These are phyloP conservation scores for Protobothrops mucrosquamatus DNA, from an alignment of 2,113 vertebrate genomes.

Conservation along the genomic window DNA sequence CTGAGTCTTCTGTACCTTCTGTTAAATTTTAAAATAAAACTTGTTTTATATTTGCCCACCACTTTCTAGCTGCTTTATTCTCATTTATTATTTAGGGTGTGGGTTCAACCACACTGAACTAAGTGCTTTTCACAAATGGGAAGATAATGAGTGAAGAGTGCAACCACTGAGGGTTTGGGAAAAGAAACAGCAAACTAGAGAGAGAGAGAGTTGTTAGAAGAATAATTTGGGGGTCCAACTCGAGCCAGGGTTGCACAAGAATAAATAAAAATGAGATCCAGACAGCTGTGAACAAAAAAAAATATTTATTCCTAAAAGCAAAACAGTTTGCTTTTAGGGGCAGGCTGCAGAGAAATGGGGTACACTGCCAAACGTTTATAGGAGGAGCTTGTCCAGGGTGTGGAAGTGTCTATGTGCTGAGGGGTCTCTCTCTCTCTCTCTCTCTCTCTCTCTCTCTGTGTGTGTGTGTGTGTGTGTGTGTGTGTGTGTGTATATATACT, in stretches of 20 bases:
- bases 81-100: constrained; percentile 20
- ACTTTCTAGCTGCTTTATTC: constrained; percentile 22
- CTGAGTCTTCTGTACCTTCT: background rate
- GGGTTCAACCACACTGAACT: constrained; percentile 12
- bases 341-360: background rate
- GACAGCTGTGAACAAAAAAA: too few species aligned
- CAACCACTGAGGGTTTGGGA: background rate
- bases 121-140: constrained; percentile 18
- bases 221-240: background rate
- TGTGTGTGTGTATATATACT: too few species aligned
- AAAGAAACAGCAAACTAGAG: background rate
- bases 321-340: background rate
- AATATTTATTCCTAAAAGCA: too few species aligned
- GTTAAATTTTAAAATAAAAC: background rate
- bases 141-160: background rate
- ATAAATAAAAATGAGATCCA: too few species aligned
- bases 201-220: background rate
- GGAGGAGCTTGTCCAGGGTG: background rate
- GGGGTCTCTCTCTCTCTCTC: too few species aligned
- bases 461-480: background rate
- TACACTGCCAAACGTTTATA: background rate
- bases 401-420: background rate
- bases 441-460: background rate
- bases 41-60: constrained; percentile 27
- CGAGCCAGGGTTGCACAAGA: background rate